phyloP scores from a whole-genome alignment of 2,888 invertebrate species.

The Reticulitermes lucifugus region DNA sequence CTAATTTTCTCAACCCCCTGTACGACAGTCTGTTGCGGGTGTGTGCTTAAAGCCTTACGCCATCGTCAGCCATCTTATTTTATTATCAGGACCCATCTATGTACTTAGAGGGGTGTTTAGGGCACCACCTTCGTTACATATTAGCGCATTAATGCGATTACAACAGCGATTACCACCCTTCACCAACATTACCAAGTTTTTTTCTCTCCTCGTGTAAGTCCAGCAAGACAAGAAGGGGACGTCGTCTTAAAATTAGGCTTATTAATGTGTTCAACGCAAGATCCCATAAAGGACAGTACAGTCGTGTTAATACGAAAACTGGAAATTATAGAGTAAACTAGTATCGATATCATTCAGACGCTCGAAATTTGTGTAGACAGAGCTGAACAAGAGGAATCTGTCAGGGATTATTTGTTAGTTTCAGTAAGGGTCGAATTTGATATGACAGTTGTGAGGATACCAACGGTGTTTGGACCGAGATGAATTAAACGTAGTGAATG shows the following conservation, averaged over 20 bases:
- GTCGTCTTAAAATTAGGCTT: slow-evolving; percentile 13
- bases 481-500: too few relatives aligned
- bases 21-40: background rate
- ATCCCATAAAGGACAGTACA: slow-evolving; percentile 9
- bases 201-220: background rate
- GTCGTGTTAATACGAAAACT: background rate
- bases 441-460: too few relatives aligned
- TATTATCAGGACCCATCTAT: slow-evolving; percentile 6
- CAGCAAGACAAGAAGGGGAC: background rate
- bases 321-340: background rate
- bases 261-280: background rate
- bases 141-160: slow-evolving; percentile 44
- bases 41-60: background rate
- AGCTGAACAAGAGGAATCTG: too few relatives aligned
- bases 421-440: too few relatives aligned
- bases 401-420: too few relatives aligned
- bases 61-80: background rate
- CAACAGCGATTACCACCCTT: slow-evolving; percentile 42
- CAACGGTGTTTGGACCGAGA: too few relatives aligned
- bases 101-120: background rate
- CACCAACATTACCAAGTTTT: slow-evolving; percentile 17
- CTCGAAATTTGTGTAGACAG: too few relatives aligned
- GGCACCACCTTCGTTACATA: slow-evolving; percentile 26
- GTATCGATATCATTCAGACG: too few relatives aligned
- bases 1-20: background rate